These are phyloP conservation scores for Polydrusus tereticollis DNA, from an alignment of 2,888 invertebrate genomes.

Conservation along the genomic window DNA sequence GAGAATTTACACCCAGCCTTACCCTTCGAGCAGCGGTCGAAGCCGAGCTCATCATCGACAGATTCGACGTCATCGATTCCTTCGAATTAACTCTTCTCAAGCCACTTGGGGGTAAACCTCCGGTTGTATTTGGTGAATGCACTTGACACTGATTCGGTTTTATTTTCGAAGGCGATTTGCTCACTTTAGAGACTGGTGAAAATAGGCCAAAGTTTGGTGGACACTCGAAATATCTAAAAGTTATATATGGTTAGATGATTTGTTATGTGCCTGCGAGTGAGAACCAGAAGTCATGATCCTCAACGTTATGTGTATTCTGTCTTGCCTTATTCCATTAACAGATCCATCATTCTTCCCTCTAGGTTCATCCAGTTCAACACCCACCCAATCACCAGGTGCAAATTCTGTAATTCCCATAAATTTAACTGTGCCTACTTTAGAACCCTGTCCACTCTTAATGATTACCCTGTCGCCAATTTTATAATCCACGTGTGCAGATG, in stretches of 20 bases:
- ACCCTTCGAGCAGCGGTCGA: constrained; percentile 73
- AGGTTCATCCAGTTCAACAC: constrained; percentile 94
- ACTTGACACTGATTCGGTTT: constrained; percentile 75
- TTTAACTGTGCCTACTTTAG: constrained; percentile 88
- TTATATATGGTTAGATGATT: background rate
- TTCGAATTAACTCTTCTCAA: constrained; percentile 84
- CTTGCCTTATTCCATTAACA: constrained; percentile 86
- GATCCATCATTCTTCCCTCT: constrained; percentile 97
- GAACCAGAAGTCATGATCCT: no score
- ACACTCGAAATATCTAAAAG: constrained; percentile 91
- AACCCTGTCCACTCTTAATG: constrained; percentile 87
- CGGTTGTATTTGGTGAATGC: constrained; percentile 68
- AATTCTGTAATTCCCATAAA: constrained; percentile 92
- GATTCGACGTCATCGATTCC: constrained; percentile 81
- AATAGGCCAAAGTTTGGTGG: constrained; percentile 92
- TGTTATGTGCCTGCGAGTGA: no score
- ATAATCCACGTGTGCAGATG: constrained; percentile 72
- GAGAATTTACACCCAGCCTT: constrained; percentile 81
- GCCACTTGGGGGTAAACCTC: constrained; percentile 64
- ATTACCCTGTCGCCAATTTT: constrained; percentile 93
- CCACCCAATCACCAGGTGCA: constrained; percentile 95
- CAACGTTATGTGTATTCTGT: background rate
- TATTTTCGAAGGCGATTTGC: constrained; percentile 83
- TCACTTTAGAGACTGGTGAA: constrained; percentile 92
- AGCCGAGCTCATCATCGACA: constrained; percentile 64